Evolutionary conservation across 2,888 invertebrate species (phyloP), one percentile per base, ranked within the genome.

Genomic region (Pandemis heparana): DNA sequence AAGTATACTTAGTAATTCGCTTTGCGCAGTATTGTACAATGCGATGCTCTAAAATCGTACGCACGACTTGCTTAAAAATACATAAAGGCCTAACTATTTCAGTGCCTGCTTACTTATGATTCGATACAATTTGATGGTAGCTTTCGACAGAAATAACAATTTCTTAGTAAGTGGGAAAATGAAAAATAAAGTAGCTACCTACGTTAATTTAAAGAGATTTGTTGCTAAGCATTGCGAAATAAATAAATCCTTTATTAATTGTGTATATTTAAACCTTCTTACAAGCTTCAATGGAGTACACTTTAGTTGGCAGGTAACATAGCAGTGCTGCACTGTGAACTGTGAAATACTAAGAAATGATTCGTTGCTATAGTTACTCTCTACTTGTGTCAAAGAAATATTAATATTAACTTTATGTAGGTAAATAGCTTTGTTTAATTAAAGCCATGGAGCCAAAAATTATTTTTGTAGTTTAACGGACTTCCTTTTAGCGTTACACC

Each of bases 11-110:
- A 32, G 23, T 32, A 46, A 48, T 64, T 64, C 64, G 64, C 64
- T 64, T 64, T 64, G 48, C 46, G 64, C 64, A 64, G 48, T 64
- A 39, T 60, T 48, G 14, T 48, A 46, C n/a, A 32, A 48, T 38
- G 64, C 64, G 64, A 64, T 48, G 64, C 64, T 53, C 18, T 16
- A 48, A 53, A 60, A 51, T 16, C 7, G 2, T 16, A 51, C 7
- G 51, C 16, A 51, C 16, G 51, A 51, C 8, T n/a, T 51, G 16
- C 46, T 9, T 16, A 16, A 16, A 51, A 16, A 8, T 48, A 16
- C 16, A 32, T 4, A 32, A 7, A 51, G 7, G 16, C n/a, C n/a
- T 48, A 51, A 51, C 5, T 12, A 12, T 32, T 32, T 32, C 2
- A 10, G 16, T 51, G 5, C 16, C 51, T 16, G n/a, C 48, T 14